phyloP scores from a whole-genome alignment of 2,797 vertebrate genomes.

The Pseudocheirus occidentalis region DNA sequence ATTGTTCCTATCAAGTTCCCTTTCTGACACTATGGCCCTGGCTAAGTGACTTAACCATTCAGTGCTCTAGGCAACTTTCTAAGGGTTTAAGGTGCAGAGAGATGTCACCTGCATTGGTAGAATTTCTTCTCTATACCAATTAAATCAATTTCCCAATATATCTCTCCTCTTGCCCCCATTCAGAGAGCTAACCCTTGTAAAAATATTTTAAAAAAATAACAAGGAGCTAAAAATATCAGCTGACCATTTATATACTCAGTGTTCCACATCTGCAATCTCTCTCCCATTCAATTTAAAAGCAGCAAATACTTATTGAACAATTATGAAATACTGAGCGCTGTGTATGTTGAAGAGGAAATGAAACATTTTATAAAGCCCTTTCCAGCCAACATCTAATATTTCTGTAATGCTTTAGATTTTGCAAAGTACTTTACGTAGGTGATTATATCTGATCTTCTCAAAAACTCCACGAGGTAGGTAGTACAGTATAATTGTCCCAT shows the following conservation, averaged over 20 bases:
- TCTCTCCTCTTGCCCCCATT: not conserved
- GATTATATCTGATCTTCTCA: not conserved
- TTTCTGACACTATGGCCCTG: not conserved
- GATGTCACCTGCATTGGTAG: not conserved
- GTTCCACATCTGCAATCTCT: not conserved
- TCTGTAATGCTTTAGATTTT: not conserved
- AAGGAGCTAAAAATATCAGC: not conserved
- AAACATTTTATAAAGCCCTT: not conserved
- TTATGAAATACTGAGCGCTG: not conserved
- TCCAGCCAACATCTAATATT: not conserved
- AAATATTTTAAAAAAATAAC: not conserved
- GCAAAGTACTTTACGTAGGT: not conserved
- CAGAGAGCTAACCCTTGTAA: not conserved
- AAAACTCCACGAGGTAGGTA: not conserved
- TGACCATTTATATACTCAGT: not conserved
- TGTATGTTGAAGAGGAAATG: not conserved
- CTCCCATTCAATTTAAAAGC: not conserved
- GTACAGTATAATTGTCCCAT: not conserved
- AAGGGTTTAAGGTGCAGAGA: not conserved
- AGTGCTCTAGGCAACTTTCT: not conserved
- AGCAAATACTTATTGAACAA: not conserved
- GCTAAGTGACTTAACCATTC: not conserved
- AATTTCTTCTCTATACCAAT: not conserved
- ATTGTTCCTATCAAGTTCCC: conserved; percentile 61
- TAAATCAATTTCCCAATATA: not conserved